Base-by-base conservation (phyloP, 2,113 vertebrate species). In the Caretta caretta region DNA sequence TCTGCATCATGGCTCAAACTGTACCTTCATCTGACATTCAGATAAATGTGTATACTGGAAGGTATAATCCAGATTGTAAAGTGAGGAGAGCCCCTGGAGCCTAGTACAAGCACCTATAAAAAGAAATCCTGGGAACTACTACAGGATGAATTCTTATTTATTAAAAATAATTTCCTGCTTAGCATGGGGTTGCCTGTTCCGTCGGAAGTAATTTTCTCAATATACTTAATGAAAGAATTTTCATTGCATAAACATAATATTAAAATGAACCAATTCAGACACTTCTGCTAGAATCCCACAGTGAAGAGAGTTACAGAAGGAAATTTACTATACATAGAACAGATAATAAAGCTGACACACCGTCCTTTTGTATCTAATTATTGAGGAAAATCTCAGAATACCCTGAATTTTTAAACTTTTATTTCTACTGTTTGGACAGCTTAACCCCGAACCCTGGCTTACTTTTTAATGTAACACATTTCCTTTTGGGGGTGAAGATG, bases 131-230 rank as follows among this genome's bases (percentile, higher is more conserved):
- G 97, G 90, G 87, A 94, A 95, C 51, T n/a, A 4, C 85, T 92
- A 82, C 83, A 88, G 94, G 96, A 97, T 96, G 87, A 96, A 97
- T 92, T 90, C 57, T 96, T 98, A 97, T 97, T 98, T 98, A 98
- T 98, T 98, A 98, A 97, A 98, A 98, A 97, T 97, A 56, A 97
- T 97, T 98, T 97, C 89, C 95, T 94, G 94, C 96, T 94, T 97
- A 97, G 96, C 96, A 98, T 97, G 90, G 87, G 29, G 80, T 92
- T 96, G 94, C 65, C 80, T 96, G 62, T 93, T 95, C 49, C 5
- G 51, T 88, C 90, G 83, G 86, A 95, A 95, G 62, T 59, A 89
- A 80, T 95, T 95, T 97, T 1, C 20, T 8, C 49, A 97, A 91
- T 93, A 95, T 92, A 89, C 95, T 97, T 97, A 98, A 97, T 97